Conservation (phyloP, 2,797 vertebrate species). For the Leuciscus waleckii region DNA sequence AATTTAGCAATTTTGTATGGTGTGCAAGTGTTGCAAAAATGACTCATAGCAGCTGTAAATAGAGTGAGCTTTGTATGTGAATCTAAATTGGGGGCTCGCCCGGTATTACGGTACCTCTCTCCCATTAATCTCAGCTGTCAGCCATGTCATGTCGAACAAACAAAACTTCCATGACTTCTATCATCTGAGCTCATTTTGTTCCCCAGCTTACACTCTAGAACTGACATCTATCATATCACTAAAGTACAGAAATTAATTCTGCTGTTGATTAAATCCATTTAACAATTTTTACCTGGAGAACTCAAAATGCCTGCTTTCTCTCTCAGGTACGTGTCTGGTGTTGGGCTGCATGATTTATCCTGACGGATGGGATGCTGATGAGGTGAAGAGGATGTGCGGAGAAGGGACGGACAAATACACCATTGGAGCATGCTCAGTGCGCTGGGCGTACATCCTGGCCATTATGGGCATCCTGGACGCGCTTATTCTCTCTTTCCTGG, state of each 20-base stretch:
- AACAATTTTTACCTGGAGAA: not conserved
- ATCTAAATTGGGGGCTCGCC: slow-evolving; percentile 11
- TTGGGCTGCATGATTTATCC: slow-evolving; percentile 99
- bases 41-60: not conserved
- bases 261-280: not conserved
- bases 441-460: slow-evolving; percentile 98
- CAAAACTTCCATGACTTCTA: slow-evolving; percentile 5
- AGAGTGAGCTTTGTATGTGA: not conserved
- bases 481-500: slow-evolving; percentile 97
- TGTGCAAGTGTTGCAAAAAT: not conserved
- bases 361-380: slow-evolving; percentile 97
- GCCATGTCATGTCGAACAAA: slow-evolving; percentile 12
- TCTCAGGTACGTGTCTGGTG: slow-evolving; percentile 92
- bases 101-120: not conserved
- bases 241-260: not conserved
- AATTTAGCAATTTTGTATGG: not conserved
- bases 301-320: not conserved
- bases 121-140: slow-evolving; percentile 10
- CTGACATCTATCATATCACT: not conserved
- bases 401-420: slow-evolving; percentile 98
- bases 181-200: not conserved
- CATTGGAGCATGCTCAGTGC: slow-evolving; percentile 95
- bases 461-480: slow-evolving; percentile 99
- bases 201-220: not conserved
- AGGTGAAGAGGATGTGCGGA: slow-evolving; percentile 97